Evolutionary conservation across 2,797 vertebrate species (phyloP).

Genomic region (Rhinophrynus dorsalis): DNA sequence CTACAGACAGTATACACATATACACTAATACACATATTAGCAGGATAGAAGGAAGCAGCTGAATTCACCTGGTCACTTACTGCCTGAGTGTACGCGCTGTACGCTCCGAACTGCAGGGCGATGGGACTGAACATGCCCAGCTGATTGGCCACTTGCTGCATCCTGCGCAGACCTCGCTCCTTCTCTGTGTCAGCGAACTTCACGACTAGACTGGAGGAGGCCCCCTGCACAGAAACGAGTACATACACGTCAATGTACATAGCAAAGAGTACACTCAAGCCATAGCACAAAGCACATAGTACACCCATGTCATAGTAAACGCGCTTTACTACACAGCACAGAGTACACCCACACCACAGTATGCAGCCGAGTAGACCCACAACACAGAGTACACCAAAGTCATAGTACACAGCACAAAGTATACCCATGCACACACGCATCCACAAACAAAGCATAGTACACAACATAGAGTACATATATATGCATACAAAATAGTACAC

Average conservation of each 20-base stretch:
- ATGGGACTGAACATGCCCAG: conserved; percentile 92
- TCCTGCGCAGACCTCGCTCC: conserved; percentile 86
- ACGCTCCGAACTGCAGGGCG: conserved; percentile 88
- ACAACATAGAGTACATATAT: background rate
- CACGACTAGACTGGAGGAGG: conserved; percentile 93
- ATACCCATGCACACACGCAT: background rate
- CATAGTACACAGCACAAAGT: background rate
- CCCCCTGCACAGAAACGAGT: conserved; percentile 69
- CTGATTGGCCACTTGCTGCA: conserved; percentile 93
- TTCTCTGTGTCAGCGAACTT: conserved; percentile 96
- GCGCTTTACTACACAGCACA: too few species aligned
- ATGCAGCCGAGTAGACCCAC: too few species aligned
- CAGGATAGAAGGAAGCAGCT: background rate
- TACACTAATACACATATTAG: background rate
- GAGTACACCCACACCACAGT: too few species aligned
- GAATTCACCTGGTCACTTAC: conserved; percentile 66
- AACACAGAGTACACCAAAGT: background rate
- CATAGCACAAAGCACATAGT: background rate
- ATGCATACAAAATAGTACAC: background rate
- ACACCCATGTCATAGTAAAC: background rate
- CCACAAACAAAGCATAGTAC: background rate
- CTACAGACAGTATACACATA: background rate
- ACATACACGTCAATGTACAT: background rate
- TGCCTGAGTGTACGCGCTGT: conserved; percentile 92
- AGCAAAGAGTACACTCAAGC: background rate